Evolutionary conservation across 2,888 invertebrate species (phyloP).

Genomic region (Cryptus viduatorius): DNA sequence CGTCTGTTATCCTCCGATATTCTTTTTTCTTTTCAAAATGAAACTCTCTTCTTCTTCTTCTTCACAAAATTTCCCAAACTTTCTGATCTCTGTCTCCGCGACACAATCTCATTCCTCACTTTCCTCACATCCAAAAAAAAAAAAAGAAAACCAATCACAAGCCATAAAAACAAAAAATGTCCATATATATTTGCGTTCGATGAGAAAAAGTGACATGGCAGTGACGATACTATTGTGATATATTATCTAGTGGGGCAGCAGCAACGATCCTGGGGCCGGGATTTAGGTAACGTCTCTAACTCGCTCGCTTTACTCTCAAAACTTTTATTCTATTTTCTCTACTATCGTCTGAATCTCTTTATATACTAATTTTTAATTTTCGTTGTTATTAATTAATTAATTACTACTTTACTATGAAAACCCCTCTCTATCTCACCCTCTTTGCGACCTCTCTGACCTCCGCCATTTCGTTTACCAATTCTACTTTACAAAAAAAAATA

Average conservation of each 20-base stretch:
- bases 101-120: constrained; percentile 24
- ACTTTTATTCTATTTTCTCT: constrained; percentile 64
- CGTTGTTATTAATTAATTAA: constrained; percentile 22
- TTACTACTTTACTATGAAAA: constrained; percentile 30
- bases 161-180: constrained; percentile 31
- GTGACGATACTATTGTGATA: constrained; percentile 84
- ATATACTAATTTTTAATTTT: constrained; percentile 58
- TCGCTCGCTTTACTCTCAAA: constrained; percentile 81
- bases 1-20: constrained; percentile 20
- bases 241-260: constrained; percentile 87
- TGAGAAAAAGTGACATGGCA: constrained; percentile 79
- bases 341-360: constrained; percentile 77
- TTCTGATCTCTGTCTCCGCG: constrained; percentile 18
- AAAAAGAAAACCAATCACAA: constrained; percentile 9
- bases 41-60: constrained; percentile 25
- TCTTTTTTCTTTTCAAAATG: constrained; percentile 52
- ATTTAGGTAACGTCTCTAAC: constrained; percentile 87
- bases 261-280: constrained; percentile 88
- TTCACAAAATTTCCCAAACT: constrained; percentile 20
- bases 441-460: constrained; percentile 32
- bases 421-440: constrained; percentile 27
- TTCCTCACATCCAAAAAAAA: constrained; percentile 1
- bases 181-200: constrained; percentile 49
- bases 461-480: constrained; percentile 36
- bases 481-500: constrained; percentile 6